These are phyloP conservation scores for Tetropium fuscum DNA, from an alignment of 2,888 invertebrate species.

Conservation along the genomic window DNA sequence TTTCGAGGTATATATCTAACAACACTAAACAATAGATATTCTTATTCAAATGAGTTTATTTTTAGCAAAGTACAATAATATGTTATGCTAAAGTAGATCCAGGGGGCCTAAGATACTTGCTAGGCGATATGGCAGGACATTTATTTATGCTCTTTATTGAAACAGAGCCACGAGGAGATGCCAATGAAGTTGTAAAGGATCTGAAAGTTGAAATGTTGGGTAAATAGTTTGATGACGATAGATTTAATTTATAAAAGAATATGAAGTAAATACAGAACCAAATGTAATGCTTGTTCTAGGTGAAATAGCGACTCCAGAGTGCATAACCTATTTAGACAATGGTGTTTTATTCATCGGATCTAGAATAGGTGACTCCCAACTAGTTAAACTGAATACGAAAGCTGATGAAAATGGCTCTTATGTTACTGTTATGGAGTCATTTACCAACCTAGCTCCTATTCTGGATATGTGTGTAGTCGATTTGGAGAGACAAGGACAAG, in stretches of 20 bases:
- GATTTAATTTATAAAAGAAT: background rate
- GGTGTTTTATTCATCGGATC: slow-evolving; percentile 98
- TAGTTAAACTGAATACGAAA: slow-evolving; percentile 88
- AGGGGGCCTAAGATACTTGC: slow-evolving; percentile 88
- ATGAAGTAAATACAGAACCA: no score
- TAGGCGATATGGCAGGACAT: slow-evolving; percentile 96
- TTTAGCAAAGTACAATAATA: slow-evolving; percentile 89
- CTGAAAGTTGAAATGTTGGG: slow-evolving; percentile 93
- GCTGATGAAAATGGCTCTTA: slow-evolving; percentile 90
- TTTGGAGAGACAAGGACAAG: slow-evolving; percentile 96
- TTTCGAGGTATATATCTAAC: no score
- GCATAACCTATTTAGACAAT: slow-evolving; percentile 98
- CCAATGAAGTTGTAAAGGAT: slow-evolving; percentile 84
- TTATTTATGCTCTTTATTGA: slow-evolving; percentile 96
- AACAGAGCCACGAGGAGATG: slow-evolving; percentile 82
- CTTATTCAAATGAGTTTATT: no score
- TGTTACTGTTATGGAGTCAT: slow-evolving; percentile 94
- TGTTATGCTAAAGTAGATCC: slow-evolving; percentile 96
- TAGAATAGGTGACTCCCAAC: slow-evolving; percentile 95
- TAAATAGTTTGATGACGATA: slow-evolving; percentile 50
- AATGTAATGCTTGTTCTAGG: slow-evolving; percentile 66
- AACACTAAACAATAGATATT: no score
- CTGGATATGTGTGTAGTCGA: slow-evolving; percentile 98
- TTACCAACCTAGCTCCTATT: slow-evolving; percentile 97
- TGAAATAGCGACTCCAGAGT: slow-evolving; percentile 95